Evolutionary conservation across 2,888 invertebrate genomes (phyloP).

Genomic region (Scaptomyza caliginosa): DNA sequence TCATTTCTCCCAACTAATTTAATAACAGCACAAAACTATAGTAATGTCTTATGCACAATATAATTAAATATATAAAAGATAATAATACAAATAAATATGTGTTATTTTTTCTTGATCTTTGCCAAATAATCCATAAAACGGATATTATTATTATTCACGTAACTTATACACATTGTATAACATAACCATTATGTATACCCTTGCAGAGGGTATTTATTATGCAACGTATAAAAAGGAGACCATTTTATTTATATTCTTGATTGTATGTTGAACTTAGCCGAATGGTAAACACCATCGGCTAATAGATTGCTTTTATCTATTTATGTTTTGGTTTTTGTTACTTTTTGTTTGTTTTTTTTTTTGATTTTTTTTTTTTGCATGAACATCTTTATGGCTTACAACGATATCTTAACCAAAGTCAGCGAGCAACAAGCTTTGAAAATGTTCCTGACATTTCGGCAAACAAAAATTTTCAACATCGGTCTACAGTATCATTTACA

Average conservation of each 20-base stretch:
- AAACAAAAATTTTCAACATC: not conserved
- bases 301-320: not conserved
- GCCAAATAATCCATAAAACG: constrained; percentile 74
- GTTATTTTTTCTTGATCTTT: constrained; percentile 40
- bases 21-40: constrained; percentile 53
- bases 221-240: not conserved
- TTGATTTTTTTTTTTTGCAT: not conserved
- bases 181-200: constrained; percentile 32
- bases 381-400: not conserved
- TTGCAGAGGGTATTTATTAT: not conserved
- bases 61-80: constrained; percentile 7
- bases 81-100: constrained; percentile 50
- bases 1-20: constrained; percentile 41
- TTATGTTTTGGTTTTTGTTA: no score
- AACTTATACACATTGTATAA: constrained; percentile 55
- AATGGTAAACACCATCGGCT: not conserved
- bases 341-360: not conserved
- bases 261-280: not conserved
- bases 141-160: constrained; percentile 63
- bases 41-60: constrained; percentile 13
- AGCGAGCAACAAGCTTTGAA: not conserved
- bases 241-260: not conserved
- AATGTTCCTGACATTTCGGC: not conserved
- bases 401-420: not conserved
- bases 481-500: not conserved